phyloP scores from a whole-genome alignment of 2,888 invertebrate species.

The Anagyrus pseudococci region DNA sequence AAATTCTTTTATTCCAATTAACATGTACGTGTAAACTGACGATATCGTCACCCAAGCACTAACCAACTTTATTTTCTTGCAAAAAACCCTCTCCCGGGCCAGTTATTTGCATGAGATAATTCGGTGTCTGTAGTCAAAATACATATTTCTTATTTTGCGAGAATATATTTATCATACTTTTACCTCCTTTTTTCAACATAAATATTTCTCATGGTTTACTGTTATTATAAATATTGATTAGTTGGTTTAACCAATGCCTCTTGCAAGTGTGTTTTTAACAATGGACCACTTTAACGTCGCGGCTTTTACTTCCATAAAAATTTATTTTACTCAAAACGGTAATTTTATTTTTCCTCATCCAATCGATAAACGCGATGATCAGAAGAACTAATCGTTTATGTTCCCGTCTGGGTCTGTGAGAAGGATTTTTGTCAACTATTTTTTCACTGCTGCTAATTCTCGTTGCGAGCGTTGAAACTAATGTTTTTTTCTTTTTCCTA shows the following conservation, averaged over 20 bases:
- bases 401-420: constrained; percentile 11
- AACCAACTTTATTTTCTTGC: constrained; percentile 30
- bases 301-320: neutral
- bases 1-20: too few species aligned
- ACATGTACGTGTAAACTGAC: constrained; percentile 1
- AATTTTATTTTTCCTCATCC: constrained; percentile 12
- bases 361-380: constrained; percentile 12
- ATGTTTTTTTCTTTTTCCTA: constrained; percentile 8
- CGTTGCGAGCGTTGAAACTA: constrained; percentile 21
- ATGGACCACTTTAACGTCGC: too few species aligned
- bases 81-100: constrained; percentile 58
- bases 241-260: constrained; percentile 6
- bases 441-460: constrained; percentile 9
- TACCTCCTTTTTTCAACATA: constrained; percentile 38
- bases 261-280: too few species aligned
- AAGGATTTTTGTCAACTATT: constrained; percentile 12
- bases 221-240: constrained; percentile 29
- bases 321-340: neutral
- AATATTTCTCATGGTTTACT: constrained; percentile 29
- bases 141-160: constrained; percentile 56
- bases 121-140: constrained; percentile 58
- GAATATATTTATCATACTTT: constrained; percentile 39
- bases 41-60: constrained; percentile 58
- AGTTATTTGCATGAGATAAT: constrained; percentile 61
- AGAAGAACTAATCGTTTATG: neutral